Base-by-base conservation (phyloP, 2,888 invertebrate genomes). In the Ophioninae sp. region DNA sequence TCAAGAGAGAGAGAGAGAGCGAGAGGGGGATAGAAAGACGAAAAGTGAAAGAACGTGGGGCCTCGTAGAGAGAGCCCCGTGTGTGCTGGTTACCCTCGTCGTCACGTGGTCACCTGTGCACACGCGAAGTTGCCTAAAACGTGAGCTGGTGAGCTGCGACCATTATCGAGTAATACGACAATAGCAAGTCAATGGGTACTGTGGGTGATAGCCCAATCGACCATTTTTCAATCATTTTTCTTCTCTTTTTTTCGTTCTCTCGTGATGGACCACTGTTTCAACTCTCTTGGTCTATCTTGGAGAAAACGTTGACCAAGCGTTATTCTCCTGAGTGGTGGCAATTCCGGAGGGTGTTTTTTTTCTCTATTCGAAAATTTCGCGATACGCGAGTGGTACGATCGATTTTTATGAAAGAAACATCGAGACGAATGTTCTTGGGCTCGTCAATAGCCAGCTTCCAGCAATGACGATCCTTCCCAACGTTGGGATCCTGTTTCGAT, bases 81-180 rank as follows among this genome's bases (percentile, higher is more conserved):
- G 81, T 81, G 81, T 75, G 81, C 79, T 81, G 81, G 84, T 82
- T 82, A 79, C 64, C 84, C 84, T 82, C 84, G 86, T 86, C 83
- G 86, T 86, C 87, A 86, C 87, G 87, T 87, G 87, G 86, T 87
- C 84, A 85, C 86, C 83, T 79, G 84, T 30, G 81, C 83, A 83
- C 84, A 81, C 84, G 79, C 68, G 79, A 79, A 74, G 76, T 73
- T 84, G 72, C 81, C 79, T 84, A 84, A 79, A 84, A 84, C 75
- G 81, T 76, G 76, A 75, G 84, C 72, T 76, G 84, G 72, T 76
- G 84, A 71, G 68, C 79, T 63, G 44, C 79, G 75, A 84, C 75
- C 79, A 76, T 79, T 75, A 73, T 79, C 51, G 41, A 79, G 64
- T 51, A 67, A 58, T 41, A 72, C 13, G 75, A 81, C 41, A 81